Base-by-base conservation (phyloP, 2,113 vertebrate species). In the Lepidothrix coronata region DNA sequence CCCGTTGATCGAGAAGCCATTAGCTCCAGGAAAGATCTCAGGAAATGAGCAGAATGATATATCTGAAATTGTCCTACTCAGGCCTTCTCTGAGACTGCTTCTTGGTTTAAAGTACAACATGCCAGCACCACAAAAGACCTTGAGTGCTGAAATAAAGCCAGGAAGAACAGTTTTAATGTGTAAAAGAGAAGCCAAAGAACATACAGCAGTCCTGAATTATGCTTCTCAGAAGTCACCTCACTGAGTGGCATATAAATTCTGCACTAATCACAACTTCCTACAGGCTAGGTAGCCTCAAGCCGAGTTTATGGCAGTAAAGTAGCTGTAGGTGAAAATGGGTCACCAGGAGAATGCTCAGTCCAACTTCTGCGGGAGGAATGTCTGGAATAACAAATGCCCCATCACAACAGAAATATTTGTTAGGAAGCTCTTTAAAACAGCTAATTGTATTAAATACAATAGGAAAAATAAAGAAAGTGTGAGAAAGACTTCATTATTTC, bases 331-430 rank as follows among this genome's bases (percentile, higher is more conserved):
- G 84, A 94, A 94, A 95, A 94, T 61, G 77, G 52, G 73, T 73
- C 39, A 84, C 52, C 20, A 65, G 76, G 27, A 91, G 57, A 79
- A 57, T 3, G 5, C 31, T 89, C 48, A 44, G 65, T 91, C 89
- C 93, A 94, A 27, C 13, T 94, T 81, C 52, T 94, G 22, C 65
- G 91, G 54, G 41, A 95, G 65, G 63, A 91, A 89, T 87, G 77
- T 86, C 87, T 91, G 10, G 17, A 85, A 95, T 30, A 92, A 95
- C 87, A 95, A 89, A 84, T 43, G 39, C 33, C 33, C 27, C 76
- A 88, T 83, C 83, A 66, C 80, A 94, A 84, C 67, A 94, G 84
- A 81, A 97, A 78, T 94, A 78, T 95, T 95, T 95, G 54, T 89
- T 84, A 92, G 86, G 93, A 97, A 92, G 80, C 11, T 93, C 48